Evolutionary conservation across 1,140 invertebrate genomes (phyloP).

Genomic region (Conopomorpha cramerella): DNA sequence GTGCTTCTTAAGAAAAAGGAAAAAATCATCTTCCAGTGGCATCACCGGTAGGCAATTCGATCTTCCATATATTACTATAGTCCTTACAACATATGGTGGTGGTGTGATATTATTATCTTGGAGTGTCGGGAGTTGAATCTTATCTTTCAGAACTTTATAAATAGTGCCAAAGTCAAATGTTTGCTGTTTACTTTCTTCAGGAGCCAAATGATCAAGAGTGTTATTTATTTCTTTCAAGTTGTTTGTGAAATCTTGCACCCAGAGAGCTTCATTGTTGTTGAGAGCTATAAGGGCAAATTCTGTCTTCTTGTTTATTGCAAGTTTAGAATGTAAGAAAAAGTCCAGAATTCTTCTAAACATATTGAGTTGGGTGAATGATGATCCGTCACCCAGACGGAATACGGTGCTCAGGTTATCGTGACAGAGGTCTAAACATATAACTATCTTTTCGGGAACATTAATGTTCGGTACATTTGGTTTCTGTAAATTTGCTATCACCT

Average conservation of each 20-base stretch:
- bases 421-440: slow-evolving; percentile 70
- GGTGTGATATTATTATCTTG: slow-evolving; percentile 46
- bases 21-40: slow-evolving; percentile 38
- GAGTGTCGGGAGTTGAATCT: slow-evolving; percentile 53
- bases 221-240: slow-evolving; percentile 64
- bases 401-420: slow-evolving; percentile 63
- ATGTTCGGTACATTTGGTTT: slow-evolving; percentile 54
- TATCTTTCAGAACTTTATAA: slow-evolving; percentile 62
- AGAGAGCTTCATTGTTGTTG: slow-evolving; percentile 57
- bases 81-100: slow-evolving; percentile 64
- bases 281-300: slow-evolving; percentile 70
- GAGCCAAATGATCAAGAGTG: slow-evolving; percentile 59
- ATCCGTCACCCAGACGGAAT: slow-evolving; percentile 61
- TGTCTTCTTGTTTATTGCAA: slow-evolving; percentile 65
- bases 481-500: slow-evolving; percentile 35
- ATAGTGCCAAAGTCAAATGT: slow-evolving; percentile 63
- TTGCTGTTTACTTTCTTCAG: slow-evolving; percentile 56
- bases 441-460: slow-evolving; percentile 67
- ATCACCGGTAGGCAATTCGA: slow-evolving; percentile 66
- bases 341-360: slow-evolving; percentile 69
- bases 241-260: slow-evolving; percentile 68
- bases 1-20: slow-evolving; percentile 60
- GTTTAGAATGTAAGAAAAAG: slow-evolving; percentile 70
- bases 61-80: slow-evolving; percentile 69
- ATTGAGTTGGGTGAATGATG: slow-evolving; percentile 61